These are phyloP conservation scores for Nixonia krombeini DNA, from an alignment of 1,140 invertebrate species.

Conservation along the genomic window DNA sequence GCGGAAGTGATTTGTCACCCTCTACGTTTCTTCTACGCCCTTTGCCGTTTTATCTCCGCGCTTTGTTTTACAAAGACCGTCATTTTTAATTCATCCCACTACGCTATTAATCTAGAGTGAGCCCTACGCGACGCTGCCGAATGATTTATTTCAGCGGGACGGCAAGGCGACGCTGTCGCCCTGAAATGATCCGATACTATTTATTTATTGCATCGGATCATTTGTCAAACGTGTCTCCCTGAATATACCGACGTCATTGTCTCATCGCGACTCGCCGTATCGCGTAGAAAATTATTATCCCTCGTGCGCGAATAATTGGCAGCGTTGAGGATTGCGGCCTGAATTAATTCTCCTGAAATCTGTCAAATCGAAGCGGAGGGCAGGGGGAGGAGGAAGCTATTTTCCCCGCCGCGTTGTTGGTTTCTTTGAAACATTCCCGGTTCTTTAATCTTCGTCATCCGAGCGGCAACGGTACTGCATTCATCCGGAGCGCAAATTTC, in stretches of 20 bases:
- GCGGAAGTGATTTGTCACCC: conserved; percentile 36
- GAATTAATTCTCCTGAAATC: conserved; percentile 25
- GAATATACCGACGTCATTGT: no score
- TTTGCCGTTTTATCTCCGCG: conserved; percentile 17
- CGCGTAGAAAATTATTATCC: no score
- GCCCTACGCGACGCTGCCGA: conserved; percentile 26
- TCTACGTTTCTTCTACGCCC: conserved; percentile 22
- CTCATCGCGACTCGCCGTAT: no score
- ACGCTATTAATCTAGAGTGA: conserved; percentile 38
- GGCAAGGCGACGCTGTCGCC: no score
- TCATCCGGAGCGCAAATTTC: conserved; percentile 39
- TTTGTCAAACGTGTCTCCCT: no score
- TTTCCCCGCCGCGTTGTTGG: no score
- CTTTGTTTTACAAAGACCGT: conserved; percentile 19
- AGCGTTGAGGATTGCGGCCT: no score
- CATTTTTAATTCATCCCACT: conserved; percentile 40
- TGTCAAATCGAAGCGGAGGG: conserved; percentile 23
- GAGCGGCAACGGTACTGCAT: conserved; percentile 30
- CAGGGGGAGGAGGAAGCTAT: no score
- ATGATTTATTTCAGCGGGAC: conserved; percentile 36
- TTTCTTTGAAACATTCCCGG: conserved; percentile 30
- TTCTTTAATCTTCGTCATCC: conserved; percentile 45
- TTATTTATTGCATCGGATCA: no score
- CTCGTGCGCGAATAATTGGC: no score
- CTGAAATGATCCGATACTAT: no score